These are phyloP conservation scores for Drosophila repletoides DNA, from an alignment of 1,140 invertebrate genomes.

Conservation along the genomic window DNA sequence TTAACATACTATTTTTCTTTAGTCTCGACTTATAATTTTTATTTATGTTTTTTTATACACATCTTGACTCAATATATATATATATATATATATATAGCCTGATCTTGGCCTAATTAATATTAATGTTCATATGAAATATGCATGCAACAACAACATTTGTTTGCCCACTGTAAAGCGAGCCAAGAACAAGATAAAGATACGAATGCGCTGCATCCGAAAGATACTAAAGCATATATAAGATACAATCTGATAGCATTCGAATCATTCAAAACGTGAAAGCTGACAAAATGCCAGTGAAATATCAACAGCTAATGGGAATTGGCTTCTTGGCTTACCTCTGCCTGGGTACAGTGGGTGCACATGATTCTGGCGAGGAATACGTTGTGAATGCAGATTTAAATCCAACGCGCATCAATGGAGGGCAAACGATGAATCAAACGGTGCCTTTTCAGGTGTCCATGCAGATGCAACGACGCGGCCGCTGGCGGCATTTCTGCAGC, in stretches of 20 bases:
- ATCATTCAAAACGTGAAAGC: neutral
- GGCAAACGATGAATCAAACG: slow-evolving; percentile 52
- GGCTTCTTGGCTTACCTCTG: neutral
- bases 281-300: slow-evolving; percentile 11
- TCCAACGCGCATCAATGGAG: slow-evolving; percentile 63
- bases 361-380: neutral
- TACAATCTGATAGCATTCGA: neutral
- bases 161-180: neutral
- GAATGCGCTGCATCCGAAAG: no score
- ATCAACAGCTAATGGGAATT: neutral
- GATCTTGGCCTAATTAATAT: no score
- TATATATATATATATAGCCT: no score
- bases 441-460: slow-evolving; percentile 77
- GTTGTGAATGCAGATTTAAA: neutral
- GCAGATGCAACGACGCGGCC: slow-evolving; percentile 57
- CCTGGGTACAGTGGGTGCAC: neutral
- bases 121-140: no score
- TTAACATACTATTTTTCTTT: no score
- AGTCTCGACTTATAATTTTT: no score
- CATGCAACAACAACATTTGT: neutral
- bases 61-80: no score
- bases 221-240: neutral
- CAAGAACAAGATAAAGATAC: neutral
- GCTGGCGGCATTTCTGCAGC: slow-evolving; percentile 80
- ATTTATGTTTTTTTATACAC: no score